Evolutionary conservation across 1,140 invertebrate genomes (phyloP).

Genomic region (Thaumatotibia leucotreta): DNA sequence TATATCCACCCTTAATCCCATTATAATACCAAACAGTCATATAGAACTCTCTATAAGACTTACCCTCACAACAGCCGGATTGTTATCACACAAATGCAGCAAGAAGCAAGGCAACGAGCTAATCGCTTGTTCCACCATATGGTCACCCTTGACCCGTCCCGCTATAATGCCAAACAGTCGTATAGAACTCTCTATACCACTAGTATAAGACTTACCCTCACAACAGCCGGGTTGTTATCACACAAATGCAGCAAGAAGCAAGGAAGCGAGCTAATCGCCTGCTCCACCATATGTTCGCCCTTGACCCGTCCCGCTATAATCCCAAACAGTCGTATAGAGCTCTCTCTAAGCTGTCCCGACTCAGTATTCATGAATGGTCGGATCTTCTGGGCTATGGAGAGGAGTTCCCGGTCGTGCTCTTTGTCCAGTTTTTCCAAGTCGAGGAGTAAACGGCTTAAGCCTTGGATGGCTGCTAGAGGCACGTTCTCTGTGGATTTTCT

Average conservation of each 20-base stretch:
- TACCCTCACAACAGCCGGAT: slow-evolving; percentile 83
- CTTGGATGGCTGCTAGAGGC: slow-evolving; percentile 77
- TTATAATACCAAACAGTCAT: too few species aligned
- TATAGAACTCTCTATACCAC: slow-evolving; percentile 82
- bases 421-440: slow-evolving; percentile 53
- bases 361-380: slow-evolving; percentile 74
- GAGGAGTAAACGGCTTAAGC: slow-evolving; percentile 75
- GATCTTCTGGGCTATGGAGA: slow-evolving; percentile 68
- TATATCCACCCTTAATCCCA: too few species aligned
- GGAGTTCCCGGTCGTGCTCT: slow-evolving; percentile 52
- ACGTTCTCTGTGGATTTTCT: slow-evolving; percentile 73
- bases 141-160: slow-evolving; percentile 71
- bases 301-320: slow-evolving; percentile 77
- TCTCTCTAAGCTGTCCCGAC: slow-evolving; percentile 74
- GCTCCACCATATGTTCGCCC: slow-evolving; percentile 81
- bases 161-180: slow-evolving; percentile 84
- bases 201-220: slow-evolving; percentile 78
- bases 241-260: slow-evolving; percentile 86
- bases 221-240: slow-evolving; percentile 83
- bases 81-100: slow-evolving; percentile 85
- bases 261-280: slow-evolving; percentile 84
- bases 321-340: slow-evolving; percentile 85
- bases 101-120: slow-evolving; percentile 84
- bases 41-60: too few species aligned
- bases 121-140: slow-evolving; percentile 83